Base-by-base conservation (phyloP, 2,888 invertebrate genomes). In the Oithona nana region DNA sequence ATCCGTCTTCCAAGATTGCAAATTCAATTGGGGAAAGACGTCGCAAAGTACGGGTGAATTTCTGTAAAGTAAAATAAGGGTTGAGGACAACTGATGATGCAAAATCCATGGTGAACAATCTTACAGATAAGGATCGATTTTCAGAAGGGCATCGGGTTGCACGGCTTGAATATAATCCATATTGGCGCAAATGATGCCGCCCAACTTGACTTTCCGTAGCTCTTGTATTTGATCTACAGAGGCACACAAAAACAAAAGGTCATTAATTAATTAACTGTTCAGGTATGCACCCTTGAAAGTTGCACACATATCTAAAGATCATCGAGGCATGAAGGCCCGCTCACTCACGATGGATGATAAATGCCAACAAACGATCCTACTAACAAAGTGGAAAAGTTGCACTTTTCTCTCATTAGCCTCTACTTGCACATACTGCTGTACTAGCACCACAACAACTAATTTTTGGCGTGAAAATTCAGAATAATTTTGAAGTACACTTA, bases 101-200 rank as follows among this genome's bases (percentile, higher is more conserved):
- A 26, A 20, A 16, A 6, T 20, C 11, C 3, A n/a, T n/a, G 28
- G 20, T 2, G 31, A 29, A 31, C 22, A 78, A 13, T 83, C 82
- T 70, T 85, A 86, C 65, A 68, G 64, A 62, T 67, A 68, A 51
- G 66, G 65, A 63, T 68, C 68, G 24, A 60, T 64, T 13, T 66
- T 65, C 22, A 67, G 63, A 61, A 68, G 67, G 8, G 65, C 66
- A 55, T 64, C 64, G 8, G 66, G 65, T 6, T 57, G 66, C 11
- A 68, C 66, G 3, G 58, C 56, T 6, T 65, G 57, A 39, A 68
- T 55, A 6, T 63, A 65, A n/a, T 67, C 66, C 20, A 68, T 65
- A 58, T 68, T 68, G 54, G 67, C 66, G 57, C 68, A 68, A 22
- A 68, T 60, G 8, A 68, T 57, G 1, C 67, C 57, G 8, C 68